Evolutionary conservation across 2,113 vertebrate genomes (phyloP), one percentile per base, ranked within the genome.

Genomic region (Harpagus bidentatus): DNA sequence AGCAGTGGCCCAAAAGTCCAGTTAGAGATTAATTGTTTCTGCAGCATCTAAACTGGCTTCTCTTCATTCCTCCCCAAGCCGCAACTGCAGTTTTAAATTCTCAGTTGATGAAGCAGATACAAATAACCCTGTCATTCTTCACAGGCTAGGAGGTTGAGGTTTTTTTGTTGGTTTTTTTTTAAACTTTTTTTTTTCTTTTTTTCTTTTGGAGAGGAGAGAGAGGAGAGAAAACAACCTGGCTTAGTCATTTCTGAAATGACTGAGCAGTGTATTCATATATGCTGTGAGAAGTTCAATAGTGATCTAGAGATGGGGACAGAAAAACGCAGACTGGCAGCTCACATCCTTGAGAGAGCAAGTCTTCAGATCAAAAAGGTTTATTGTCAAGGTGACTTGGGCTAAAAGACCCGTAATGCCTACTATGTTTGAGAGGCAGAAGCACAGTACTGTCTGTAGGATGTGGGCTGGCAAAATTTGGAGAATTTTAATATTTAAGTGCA

Each of bases 51-150:
- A 85, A 16, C 28, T 86, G 58, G 79, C 72, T 93, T 93, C 90
- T 86, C 58, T 79, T 91, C 94, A 87, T 92, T 96, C 88, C 47
- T 89, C 82, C 56, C 42, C 52, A 91, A 79, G n/a, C 23, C 84
- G 38, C 47, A 80, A 63, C 2, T 62, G 43, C 13, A 78, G 56
- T 26, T 86, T 67, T 79, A 82, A 67, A 86, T 94, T 96, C 86
- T 78, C 72, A 61, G 34, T 22, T 82, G 76, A 70, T 96, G 88
- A 97, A 53, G 58, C 82, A 92, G 86, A 79, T 55, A 56, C 36
- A 83, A 90, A 86, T 85, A 70, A 92, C 40, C 36, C 59, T 62
- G 48, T 74, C 53, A 86, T 85, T 69, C 76, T 67, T 56, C 36
- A 77, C 36, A 93, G 65, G 34, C 58, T 82, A 67, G 8, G 34